Base-by-base conservation (phyloP, 2,888 invertebrate species). In the Arenicola marina region DNA sequence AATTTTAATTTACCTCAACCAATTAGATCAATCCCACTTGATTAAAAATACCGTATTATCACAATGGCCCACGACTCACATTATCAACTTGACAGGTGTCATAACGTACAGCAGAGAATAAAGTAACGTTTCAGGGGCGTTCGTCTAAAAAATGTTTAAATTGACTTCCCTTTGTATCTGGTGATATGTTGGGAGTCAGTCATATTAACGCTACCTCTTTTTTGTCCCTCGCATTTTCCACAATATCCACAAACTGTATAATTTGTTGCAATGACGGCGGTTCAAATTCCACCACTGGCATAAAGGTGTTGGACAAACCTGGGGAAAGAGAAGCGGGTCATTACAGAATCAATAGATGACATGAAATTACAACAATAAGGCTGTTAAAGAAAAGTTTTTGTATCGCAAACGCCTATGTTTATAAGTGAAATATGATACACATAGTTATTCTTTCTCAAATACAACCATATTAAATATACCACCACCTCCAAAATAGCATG, bases 211-310 rank as follows among this genome's bases (percentile, higher is more conserved):
- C 82, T 75, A 89, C 90, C 87, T 89, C 87, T 69, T 87, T 86
- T 68, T 86, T 84, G 0, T 84, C 75, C 59, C 85, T 83, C 4
- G 88, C 87, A 67, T 86, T 80, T 73, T 88, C 86, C 74, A 89
- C 89, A 53, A 89, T 86, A 58, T 86, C 87, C 58, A 90, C 87
- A 78, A 90, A 90, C 73, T 87, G 85, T 43, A 87, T 76, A 33
- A 90, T 89, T 76, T 90, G 89, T 65, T 87, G 86, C 68, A 90
- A 75, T 2, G 87, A 87, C 2, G 91, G 91, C 15, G 89, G 86
- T 65, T 88, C 87, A 73, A 90, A 90, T 79, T 90, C 90, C 70
- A 87, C 86, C 1, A 90, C 34, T 51, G 66, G 62, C 21, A 68
- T 51, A 33, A 63, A 63, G 31, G 61, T 28, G 46, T 63, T 59